Conservation (phyloP, 2,797 vertebrate species). For the Uromys caudimaculatus region DNA sequence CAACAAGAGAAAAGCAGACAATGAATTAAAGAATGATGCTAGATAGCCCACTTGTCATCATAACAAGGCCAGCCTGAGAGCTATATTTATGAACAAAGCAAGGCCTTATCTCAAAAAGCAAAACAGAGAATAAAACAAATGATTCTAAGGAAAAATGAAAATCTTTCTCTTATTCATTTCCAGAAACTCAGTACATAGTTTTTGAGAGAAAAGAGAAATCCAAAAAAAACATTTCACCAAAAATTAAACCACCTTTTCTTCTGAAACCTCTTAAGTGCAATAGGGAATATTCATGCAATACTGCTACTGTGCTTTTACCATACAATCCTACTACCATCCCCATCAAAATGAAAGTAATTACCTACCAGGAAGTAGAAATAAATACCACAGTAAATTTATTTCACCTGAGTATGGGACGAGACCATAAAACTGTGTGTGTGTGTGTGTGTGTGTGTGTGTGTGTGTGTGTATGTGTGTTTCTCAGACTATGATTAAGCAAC, state of each 20-base stretch:
- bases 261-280: slow-evolving; percentile 22
- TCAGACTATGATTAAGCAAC: background rate
- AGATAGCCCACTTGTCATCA: background rate
- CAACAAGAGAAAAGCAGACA: background rate
- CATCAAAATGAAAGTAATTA: slow-evolving; percentile 7
- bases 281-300: background rate
- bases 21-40: background rate
- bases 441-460: too few species aligned
- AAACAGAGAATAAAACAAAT: background rate
- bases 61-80: background rate
- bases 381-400: background rate
- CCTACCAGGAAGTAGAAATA: background rate
- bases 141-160: background rate
- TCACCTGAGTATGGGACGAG: background rate
- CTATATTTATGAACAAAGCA: background rate
- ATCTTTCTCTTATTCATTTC: background rate
- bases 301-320: background rate
- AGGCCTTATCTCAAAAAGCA: background rate
- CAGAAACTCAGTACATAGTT: background rate
- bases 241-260: background rate
- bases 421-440: too few species aligned
- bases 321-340: too few species aligned
- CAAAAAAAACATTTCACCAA: background rate
- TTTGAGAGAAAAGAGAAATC: background rate
- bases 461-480: background rate